These are phyloP conservation scores for Sandelia bainsii DNA, from an alignment of 2,797 vertebrate genomes.

Conservation along the genomic window DNA sequence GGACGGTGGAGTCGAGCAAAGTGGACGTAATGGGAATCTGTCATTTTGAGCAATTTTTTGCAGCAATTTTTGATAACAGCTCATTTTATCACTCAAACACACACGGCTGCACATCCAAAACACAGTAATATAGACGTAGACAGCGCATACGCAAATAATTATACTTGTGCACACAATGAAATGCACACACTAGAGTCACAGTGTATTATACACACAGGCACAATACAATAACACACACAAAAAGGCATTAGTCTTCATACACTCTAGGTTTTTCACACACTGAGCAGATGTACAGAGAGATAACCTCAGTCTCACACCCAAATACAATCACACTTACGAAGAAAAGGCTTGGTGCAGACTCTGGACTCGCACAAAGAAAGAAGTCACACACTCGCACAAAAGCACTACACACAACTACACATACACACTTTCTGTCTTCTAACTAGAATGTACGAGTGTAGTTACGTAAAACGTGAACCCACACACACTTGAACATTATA, in stretches of 20 bases:
- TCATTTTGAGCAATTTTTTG: slow-evolving; percentile 38
- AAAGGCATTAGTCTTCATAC: background rate
- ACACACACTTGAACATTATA: slow-evolving; percentile 1
- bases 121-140: background rate
- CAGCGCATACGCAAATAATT: background rate
- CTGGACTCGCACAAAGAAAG: background rate
- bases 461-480: slow-evolving; percentile 22
- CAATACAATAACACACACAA: background rate
- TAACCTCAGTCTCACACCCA: slow-evolving; percentile 5
- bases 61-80: slow-evolving; percentile 43
- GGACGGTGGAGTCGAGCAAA: too few relatives aligned
- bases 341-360: background rate
- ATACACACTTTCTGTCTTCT: background rate
- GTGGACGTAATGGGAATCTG: background rate
- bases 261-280: background rate
- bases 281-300: slow-evolving; percentile 4
- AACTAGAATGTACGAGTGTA: background rate
- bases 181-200: too few relatives aligned
- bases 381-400: slow-evolving; percentile 6
- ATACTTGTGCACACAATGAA: background rate
- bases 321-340: background rate
- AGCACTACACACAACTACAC: too few relatives aligned
- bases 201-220: background rate
- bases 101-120: background rate
- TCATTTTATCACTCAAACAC: slow-evolving; percentile 19